Conservation (phyloP, 2,888 invertebrate genomes). For the Cordilura impudica region DNA sequence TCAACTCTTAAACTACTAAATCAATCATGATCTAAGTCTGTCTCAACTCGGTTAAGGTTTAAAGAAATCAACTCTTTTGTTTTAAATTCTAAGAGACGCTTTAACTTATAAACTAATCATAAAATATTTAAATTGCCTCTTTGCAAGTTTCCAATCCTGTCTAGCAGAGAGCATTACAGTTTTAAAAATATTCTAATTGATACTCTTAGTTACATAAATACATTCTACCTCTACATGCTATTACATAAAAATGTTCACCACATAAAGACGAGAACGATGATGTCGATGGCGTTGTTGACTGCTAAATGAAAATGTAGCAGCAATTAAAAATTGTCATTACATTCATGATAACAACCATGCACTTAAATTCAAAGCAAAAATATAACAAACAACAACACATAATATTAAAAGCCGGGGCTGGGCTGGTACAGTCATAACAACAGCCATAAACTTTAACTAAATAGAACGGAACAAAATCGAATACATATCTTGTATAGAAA, state of each 20-base stretch:
- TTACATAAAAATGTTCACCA: not conserved
- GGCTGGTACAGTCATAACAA: not conserved
- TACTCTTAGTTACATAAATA: not conserved
- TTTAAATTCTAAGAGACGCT: no score
- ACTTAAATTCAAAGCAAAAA: not conserved
- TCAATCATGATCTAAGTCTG: no score
- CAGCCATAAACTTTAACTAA: not conserved
- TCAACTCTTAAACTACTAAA: no score
- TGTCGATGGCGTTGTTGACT: constrained; percentile 3
- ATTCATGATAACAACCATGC: constrained; percentile 17
- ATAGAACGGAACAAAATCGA: not conserved
- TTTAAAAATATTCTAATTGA: no score
- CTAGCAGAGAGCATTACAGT: no score
- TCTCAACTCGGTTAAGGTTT: no score
- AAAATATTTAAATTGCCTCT: no score
- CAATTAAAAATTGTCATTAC: constrained; percentile 47
- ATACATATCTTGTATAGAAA: not conserved
- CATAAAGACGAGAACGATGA: not conserved
- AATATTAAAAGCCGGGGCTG: not conserved
- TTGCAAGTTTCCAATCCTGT: no score
- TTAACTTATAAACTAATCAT: no score
- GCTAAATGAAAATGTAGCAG: constrained; percentile 33
- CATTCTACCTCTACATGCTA: not conserved
- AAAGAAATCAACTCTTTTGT: no score
- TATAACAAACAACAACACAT: not conserved